phyloP scores from a whole-genome alignment of 2,797 vertebrate species.

The Takifugu ocellatus region DNA sequence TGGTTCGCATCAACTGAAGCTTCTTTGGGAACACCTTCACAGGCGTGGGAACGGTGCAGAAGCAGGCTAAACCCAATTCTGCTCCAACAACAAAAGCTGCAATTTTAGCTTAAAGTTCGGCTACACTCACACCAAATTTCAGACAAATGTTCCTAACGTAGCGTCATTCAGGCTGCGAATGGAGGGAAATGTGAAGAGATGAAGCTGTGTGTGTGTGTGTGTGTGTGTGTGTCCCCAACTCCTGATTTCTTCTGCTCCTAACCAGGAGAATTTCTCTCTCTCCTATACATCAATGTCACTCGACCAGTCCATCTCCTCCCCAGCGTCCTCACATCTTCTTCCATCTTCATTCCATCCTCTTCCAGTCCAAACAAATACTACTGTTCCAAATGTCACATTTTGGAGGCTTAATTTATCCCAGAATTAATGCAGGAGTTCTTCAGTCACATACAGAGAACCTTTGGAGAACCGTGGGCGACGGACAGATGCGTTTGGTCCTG shows the following conservation, averaged over 20 bases:
- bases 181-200: conserved; percentile 29
- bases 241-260: conserved; percentile 52
- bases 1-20: too few relatives aligned
- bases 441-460: too few relatives aligned
- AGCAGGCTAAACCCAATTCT: too few relatives aligned
- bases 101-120: too few relatives aligned
- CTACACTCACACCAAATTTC: too few relatives aligned
- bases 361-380: conserved; percentile 18
- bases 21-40: too few relatives aligned
- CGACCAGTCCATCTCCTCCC: conserved; percentile 3
- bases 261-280: conserved; percentile 20
- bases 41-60: too few relatives aligned
- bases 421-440: too few relatives aligned
- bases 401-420: not conserved
- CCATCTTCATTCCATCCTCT: not conserved
- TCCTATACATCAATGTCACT: conserved; percentile 11
- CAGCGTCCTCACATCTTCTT: conserved; percentile 11
- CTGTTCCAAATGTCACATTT: not conserved
- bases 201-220: conserved; percentile 17
- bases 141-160: too few relatives aligned
- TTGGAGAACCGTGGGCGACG: too few relatives aligned
- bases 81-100: too few relatives aligned
- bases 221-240: conserved; percentile 33
- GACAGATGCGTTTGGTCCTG: too few relatives aligned
- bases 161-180: conserved; percentile 16